Conservation (phyloP, 2,888 invertebrate genomes). For the Steinernema carpocapsae region DNA sequence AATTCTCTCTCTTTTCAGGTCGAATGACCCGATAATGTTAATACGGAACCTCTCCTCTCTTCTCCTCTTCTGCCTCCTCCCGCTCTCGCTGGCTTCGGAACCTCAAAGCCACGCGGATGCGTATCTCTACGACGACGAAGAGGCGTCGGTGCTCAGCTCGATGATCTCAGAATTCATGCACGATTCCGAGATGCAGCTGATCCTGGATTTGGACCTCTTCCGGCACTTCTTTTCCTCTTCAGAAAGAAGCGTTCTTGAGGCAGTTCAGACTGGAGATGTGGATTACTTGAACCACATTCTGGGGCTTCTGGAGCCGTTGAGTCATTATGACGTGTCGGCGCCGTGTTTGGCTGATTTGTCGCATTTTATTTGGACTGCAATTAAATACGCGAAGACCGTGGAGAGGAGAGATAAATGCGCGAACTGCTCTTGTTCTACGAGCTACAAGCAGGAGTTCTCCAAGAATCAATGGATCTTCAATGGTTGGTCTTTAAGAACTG, state of each 20-base stretch:
- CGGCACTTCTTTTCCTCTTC: slow-evolving; percentile 53
- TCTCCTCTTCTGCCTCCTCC: neutral
- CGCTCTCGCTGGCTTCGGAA: neutral
- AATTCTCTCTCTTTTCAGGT: neutral
- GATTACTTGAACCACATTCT: slow-evolving; percentile 50
- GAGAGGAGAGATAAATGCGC: slow-evolving; percentile 60
- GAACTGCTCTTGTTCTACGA: slow-evolving; percentile 62
- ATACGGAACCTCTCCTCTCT: neutral
- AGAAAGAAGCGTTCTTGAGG: slow-evolving; percentile 38
- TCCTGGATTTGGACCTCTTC: slow-evolving; percentile 65
- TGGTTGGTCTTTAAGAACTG: slow-evolving; percentile 44
- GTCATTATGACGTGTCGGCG: slow-evolving; percentile 53
- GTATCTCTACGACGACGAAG: slow-evolving; percentile 33
- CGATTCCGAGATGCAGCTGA: slow-evolving; percentile 57
- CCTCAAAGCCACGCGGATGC: slow-evolving; percentile 10
- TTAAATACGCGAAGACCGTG: slow-evolving; percentile 64
- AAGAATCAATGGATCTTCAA: slow-evolving; percentile 67
- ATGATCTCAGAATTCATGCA: slow-evolving; percentile 59
- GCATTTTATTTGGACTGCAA: slow-evolving; percentile 63
- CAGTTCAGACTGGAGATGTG: slow-evolving; percentile 59
- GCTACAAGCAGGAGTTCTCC: slow-evolving; percentile 57
- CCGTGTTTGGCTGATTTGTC: slow-evolving; percentile 64
- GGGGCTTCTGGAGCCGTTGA: slow-evolving; percentile 50
- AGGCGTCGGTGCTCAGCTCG: slow-evolving; percentile 46
- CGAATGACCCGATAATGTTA: neutral